Percentiles rank a stretch among this genome's conserved stretches.
Conservation (phyloP, 2,113 vertebrate species). For the Hippocampus barbouri region DNA sequence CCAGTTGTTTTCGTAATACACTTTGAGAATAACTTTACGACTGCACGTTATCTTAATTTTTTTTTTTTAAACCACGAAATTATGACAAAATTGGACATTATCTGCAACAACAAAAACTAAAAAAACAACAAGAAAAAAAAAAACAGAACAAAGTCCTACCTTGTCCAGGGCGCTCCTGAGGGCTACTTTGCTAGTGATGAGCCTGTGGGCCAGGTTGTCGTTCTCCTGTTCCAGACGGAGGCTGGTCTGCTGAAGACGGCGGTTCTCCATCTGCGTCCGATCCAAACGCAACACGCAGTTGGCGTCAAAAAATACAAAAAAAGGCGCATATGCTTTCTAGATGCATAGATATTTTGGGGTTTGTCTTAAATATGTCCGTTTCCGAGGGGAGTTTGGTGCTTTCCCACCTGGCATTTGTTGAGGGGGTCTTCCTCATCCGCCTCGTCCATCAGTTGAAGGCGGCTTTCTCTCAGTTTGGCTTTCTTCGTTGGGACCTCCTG, state of each 20-base stretch:
- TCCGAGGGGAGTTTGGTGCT: background rate
- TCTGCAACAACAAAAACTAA: background rate
- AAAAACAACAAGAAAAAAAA: background rate
- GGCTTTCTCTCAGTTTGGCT: constrained; percentile 80
- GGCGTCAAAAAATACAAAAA: background rate
- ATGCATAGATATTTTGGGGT: background rate
- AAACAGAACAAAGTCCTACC: constrained; percentile 57
- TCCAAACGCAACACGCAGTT: constrained; percentile 39
- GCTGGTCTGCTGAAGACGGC: constrained; percentile 84
- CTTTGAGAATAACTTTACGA: too few relatives aligned
- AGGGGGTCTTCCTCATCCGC: constrained; percentile 73
- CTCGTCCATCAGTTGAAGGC: constrained; percentile 72
- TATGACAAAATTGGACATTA: too few relatives aligned
- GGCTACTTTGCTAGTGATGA: constrained; percentile 90
- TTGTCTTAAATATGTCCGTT: background rate
- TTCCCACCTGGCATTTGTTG: constrained; percentile 84
- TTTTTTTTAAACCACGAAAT: too few relatives aligned
- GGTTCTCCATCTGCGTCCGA: constrained; percentile 82
- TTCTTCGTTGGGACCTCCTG: constrained; percentile 85
- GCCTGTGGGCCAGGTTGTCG: constrained; percentile 86
- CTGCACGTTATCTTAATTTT: too few relatives aligned
- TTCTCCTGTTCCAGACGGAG: constrained; percentile 95
- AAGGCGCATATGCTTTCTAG: background rate
- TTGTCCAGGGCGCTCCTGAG: constrained; percentile 87
- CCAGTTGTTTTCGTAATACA: too few relatives aligned